Evolutionary conservation across 2,113 vertebrate species (phyloP).

Genomic region (Erythrocercus mccallii): DNA sequence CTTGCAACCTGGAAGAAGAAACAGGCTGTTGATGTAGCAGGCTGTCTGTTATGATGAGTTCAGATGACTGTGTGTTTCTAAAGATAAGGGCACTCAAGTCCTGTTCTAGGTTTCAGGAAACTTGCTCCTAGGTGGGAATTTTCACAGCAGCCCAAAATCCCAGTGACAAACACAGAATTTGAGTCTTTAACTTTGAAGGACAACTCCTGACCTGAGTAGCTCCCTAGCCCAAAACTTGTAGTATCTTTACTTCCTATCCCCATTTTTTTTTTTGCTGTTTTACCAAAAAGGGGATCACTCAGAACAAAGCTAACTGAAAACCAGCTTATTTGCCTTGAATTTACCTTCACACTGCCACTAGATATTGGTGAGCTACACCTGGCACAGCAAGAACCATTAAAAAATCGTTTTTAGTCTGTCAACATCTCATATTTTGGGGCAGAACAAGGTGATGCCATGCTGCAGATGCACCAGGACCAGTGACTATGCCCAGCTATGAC

Average conservation of each 20-base stretch:
- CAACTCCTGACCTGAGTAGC: not conserved
- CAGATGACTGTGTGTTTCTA: not conserved
- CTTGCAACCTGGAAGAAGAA: not conserved
- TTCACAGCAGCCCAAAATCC: not conserved
- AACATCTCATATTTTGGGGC: fast-evolving
- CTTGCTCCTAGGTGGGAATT: not conserved
- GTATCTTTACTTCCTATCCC: not conserved
- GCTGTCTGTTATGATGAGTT: not conserved
- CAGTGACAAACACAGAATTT: not conserved
- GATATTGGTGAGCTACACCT: not conserved
- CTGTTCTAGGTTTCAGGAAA: not conserved
- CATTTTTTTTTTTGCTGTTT: not conserved
- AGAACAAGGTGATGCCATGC: not conserved
- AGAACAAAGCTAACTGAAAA: not conserved
- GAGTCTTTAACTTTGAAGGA: not conserved
- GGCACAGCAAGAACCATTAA: not conserved
- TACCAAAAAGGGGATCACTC: not conserved
- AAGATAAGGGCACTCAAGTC: not conserved
- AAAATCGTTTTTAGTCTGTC: fast-evolving
- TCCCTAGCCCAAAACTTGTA: not conserved
- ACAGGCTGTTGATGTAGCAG: not conserved
- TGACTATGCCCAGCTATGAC: not conserved
- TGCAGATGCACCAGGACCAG: not conserved
- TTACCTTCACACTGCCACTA: not conserved
- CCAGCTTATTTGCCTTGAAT: not conserved